Percentiles rank a stretch among this genome's conserved stretches.
These are phyloP conservation scores for Pyrochroa serraticornis DNA, from an alignment of 2,888 invertebrate genomes.

Conservation along the genomic window DNA sequence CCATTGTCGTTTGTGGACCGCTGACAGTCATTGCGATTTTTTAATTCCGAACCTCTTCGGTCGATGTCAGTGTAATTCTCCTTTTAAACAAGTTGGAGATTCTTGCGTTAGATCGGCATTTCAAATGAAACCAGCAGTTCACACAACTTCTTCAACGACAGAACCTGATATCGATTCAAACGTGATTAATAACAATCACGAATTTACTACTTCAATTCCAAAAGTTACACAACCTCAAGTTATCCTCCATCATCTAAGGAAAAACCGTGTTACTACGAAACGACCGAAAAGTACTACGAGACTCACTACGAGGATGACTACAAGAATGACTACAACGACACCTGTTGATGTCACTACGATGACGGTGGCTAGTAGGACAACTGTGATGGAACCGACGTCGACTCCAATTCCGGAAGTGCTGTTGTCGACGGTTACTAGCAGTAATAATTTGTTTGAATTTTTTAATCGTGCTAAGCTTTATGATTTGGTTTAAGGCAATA, in stretches of 20 bases:
- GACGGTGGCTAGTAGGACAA: slow-evolving; percentile 52
- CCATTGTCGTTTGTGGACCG: slow-evolving; percentile 85
- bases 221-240: slow-evolving; percentile 5
- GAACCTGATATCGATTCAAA: slow-evolving; percentile 39
- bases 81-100: slow-evolving; percentile 69
- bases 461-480: slow-evolving; percentile 30
- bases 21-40: slow-evolving; percentile 86
- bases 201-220: slow-evolving; percentile 27
- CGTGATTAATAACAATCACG: slow-evolving; percentile 37
- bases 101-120: slow-evolving; percentile 64
- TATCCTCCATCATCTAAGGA: too few species aligned
- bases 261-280: slow-evolving; percentile 22
- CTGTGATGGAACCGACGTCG: slow-evolving; percentile 60
- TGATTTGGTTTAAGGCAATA: slow-evolving; percentile 12
- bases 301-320: background rate
- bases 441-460: slow-evolving; percentile 40
- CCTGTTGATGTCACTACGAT: slow-evolving; percentile 10
- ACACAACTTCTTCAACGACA: slow-evolving; percentile 42
- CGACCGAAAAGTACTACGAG: background rate
- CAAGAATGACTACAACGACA: slow-evolving; percentile 8
- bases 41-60: slow-evolving; percentile 89
- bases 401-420: slow-evolving; percentile 46
- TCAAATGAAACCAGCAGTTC: slow-evolving; percentile 46
- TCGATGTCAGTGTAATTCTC: slow-evolving; percentile 80
- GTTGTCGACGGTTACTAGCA: slow-evolving; percentile 26